Base-by-base conservation (phyloP, 2,113 vertebrate species). In the Synchiropus splendidus region DNA sequence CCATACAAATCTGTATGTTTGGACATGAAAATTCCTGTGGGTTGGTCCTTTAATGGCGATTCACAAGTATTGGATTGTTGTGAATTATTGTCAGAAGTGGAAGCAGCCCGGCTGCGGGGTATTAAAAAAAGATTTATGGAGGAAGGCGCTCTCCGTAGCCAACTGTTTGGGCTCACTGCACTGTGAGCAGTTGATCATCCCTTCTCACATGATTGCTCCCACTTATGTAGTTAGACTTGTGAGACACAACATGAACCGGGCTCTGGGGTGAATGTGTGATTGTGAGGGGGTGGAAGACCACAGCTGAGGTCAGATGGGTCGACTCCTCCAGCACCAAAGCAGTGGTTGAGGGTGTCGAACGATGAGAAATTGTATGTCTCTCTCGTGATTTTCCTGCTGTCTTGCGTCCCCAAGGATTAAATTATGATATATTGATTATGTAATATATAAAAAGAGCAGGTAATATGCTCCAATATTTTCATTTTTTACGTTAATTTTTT, bases 51-150 rank as follows among this genome's bases (percentile, higher is more conserved):
- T 66, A 58, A 66, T 61, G 48, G 52, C 60, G 45, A 59, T 46
- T 31, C 61, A 32, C 5, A 3, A 38, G 40, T 32, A 49, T 58
- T 71, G 48, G 52, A 62, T 18, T 60, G 58, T 58, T 52, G 53
- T 66, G 53, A 62, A 35, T 64, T 42, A 57, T 62, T 40, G 18
- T 51, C 47, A 40, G 48, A 50, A 62, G 45, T n/a, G 50, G 56
- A 67, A 67, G 42, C 48, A 27, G 38, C 30, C 16, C 18, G 13
- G 51, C 60, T 58, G 50, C 30, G 12, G 18, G 55, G 64, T 67
- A 65, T 75, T 71, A 73, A 60, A 64, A 60, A 45, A 44, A 70
- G 61, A 77, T 78, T 78, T 65, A 66, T 45, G 6, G 54, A 48
- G 5, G 10, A 6, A 2, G 42, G 16, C 12, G 51, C 47, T 56